Evolutionary conservation across 2,888 invertebrate species (phyloP), one percentile per base, ranked within the genome.

Genomic region (Barypeithes pellucidus): DNA sequence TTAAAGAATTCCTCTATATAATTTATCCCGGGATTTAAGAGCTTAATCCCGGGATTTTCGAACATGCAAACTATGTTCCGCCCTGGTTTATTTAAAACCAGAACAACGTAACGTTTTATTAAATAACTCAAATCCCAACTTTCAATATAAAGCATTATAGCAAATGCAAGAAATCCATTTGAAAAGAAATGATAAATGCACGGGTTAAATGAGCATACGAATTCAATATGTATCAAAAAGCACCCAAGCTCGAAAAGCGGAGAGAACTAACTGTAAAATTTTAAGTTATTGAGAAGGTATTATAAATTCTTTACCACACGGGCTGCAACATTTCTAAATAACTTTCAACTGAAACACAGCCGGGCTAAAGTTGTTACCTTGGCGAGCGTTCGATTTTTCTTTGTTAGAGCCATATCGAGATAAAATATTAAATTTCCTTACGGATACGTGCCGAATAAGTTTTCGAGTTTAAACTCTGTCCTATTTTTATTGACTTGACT

Each of bases 401-500:
- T 73, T 73, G 63, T 73, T 73, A 59, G 45, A 12, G 14, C 41
- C n/a, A 47, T 24, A 68, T 63, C 59, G 39, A 43, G 57, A 68
- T 72, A 67, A 72, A 72, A 72, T 72, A 67, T 72, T 72, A 72
- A 72, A 72, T 68, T 72, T 66, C 57, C 57, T 63, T 63, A 45
- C 57, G 61, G 65, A 63, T 54, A 70, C 62, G 63, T 70, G 70
- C 24, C 20, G 63, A 54, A 63, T 45, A 45, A 50, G 12, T 50
- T 50, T 50, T 50, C 20, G 20, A 22, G 20, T 50, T 50, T 22
- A 50, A 50, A 50, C 14, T 45, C 5, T 45, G 8, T 5, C 45
- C 24, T 18, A 54, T 54, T 33, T 33, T 60, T 60, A 24, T 24
- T 24, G 24, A 24, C 24, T 24, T 24, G 2, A 24, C 24, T 24